Conservation (phyloP, 2,797 vertebrate species). For the Anas bahamensis region DNA sequence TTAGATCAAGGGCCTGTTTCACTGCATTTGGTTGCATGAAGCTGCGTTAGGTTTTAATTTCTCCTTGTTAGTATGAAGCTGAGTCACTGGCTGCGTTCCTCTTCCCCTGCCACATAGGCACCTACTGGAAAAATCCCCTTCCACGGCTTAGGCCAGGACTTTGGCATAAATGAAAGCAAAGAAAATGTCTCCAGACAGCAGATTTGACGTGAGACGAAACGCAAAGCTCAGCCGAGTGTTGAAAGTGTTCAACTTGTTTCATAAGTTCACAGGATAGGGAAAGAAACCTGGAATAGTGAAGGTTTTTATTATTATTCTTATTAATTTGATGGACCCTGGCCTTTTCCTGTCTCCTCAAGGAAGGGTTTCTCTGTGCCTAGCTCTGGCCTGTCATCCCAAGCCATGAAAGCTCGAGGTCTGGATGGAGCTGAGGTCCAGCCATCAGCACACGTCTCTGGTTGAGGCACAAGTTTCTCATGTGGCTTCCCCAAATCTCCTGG, state of each 20-base stretch:
- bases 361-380: neutral
- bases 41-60: conserved; percentile 35
- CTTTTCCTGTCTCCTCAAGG: neutral
- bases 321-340: neutral
- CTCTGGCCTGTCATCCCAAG: neutral
- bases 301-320: neutral
- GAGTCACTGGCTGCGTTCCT: conserved; percentile 9
- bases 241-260: neutral
- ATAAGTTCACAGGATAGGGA: neutral
- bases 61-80: conserved; percentile 44
- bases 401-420: neutral
- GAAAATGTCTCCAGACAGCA: neutral
- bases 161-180: conserved; percentile 48
- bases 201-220: neutral
- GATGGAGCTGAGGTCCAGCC: neutral
- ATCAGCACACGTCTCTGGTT: fast-evolving
- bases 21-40: conserved; percentile 39
- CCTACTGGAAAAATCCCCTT: conserved; percentile 21
- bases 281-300: conserved; percentile 20
- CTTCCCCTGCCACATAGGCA: neutral
- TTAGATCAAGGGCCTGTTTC: conserved; percentile 59
- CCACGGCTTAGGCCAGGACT: neutral
- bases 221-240: neutral
- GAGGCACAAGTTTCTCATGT: neutral
- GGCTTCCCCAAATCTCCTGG: neutral